phyloP scores from a whole-genome alignment of 2,113 vertebrate genomes.

The Cynocephalus volans region DNA sequence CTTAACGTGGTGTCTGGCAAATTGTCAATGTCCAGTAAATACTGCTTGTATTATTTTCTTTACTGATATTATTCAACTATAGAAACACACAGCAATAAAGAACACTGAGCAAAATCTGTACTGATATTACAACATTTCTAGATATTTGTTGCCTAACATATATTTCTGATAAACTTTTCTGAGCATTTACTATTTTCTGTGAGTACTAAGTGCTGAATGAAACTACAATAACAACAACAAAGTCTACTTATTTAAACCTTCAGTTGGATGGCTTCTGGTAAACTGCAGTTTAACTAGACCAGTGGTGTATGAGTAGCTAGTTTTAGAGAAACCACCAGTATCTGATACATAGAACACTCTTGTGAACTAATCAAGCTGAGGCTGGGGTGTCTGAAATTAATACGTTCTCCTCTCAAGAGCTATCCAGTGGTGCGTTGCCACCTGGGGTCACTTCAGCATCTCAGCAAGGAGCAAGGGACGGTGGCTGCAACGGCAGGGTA shows the following conservation, averaged over 20 bases:
- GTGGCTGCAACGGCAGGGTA: constrained; percentile 36
- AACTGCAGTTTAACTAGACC: neutral
- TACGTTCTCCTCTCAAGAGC: neutral
- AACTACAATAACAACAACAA: neutral
- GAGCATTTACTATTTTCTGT: neutral
- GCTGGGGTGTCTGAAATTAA: neutral
- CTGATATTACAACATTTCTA: neutral
- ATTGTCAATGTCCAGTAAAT: neutral
- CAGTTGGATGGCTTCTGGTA: neutral
- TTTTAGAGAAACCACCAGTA: neutral
- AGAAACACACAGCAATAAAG: neutral
- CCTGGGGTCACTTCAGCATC: constrained; percentile 64
- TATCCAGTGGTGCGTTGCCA: neutral
- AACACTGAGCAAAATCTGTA: neutral
- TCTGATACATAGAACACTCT: neutral
- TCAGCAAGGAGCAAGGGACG: constrained; percentile 48
- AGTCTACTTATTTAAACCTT: neutral
- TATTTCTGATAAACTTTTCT: neutral
- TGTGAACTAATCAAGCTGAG: neutral
- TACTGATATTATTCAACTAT: neutral
- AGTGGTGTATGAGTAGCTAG: rapidly evolving
- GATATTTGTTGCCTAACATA: neutral
- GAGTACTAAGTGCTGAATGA: neutral
- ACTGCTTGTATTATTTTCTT: neutral
- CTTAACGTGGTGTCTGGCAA: neutral